These are phyloP conservation scores for Labeo calbasu DNA, from an alignment of 2,797 vertebrate genomes.

Conservation along the genomic window DNA sequence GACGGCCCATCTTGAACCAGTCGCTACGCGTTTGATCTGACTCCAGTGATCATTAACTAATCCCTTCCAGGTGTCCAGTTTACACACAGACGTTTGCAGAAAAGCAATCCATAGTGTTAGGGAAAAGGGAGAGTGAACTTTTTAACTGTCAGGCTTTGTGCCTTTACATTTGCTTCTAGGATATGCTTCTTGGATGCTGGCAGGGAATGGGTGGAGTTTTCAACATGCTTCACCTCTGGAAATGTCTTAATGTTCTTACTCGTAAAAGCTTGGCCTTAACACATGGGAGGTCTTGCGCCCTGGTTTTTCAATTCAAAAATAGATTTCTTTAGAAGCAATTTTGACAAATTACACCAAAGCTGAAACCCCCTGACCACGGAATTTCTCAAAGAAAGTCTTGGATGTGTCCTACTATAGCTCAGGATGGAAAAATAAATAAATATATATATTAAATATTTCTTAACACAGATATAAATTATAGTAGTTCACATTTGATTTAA, in stretches of 20 bases:
- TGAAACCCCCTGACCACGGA: not conserved
- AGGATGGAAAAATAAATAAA: not conserved
- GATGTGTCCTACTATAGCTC: not conserved
- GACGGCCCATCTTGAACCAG: constrained; percentile 44
- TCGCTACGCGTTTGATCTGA: constrained; percentile 47
- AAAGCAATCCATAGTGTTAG: constrained; percentile 14
- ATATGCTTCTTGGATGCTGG: not conserved
- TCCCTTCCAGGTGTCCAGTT: constrained; percentile 55
- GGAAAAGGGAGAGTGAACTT: constrained; percentile 10
- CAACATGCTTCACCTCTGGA: not conserved
- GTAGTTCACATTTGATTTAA: not conserved
- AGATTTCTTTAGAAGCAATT: not conserved
- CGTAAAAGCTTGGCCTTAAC: not conserved
- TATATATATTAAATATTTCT: not conserved
- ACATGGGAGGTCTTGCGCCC: not conserved
- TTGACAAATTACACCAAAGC: not conserved
- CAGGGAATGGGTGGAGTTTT: not conserved
- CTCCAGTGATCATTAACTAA: constrained; percentile 55
- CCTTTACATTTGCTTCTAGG: constrained; percentile 6
- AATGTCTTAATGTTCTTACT: constrained; percentile 12
- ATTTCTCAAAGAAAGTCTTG: not conserved
- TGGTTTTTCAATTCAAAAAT: constrained; percentile 2
- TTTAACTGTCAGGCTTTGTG: constrained; percentile 1
- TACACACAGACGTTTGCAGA: not conserved
- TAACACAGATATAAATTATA: not conserved